Evolutionary conservation across 2,797 vertebrate species (phyloP).

Genomic region (Takifugu rubripes): DNA sequence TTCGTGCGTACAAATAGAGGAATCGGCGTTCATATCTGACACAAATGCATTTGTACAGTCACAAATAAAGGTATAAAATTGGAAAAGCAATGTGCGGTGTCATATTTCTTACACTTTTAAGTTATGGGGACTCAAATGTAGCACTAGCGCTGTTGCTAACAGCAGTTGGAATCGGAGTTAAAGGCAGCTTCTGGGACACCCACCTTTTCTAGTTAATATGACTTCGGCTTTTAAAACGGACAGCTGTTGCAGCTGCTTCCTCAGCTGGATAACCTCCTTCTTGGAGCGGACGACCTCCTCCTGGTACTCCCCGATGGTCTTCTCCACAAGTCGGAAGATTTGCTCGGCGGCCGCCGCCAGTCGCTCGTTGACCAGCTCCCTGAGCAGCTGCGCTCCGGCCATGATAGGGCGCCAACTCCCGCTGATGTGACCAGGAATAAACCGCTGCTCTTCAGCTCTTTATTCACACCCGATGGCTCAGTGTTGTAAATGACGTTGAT

Average conservation of each 20-base stretch:
- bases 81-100: no score
- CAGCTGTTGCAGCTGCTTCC: conserved; percentile 19
- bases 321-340: conserved; percentile 24
- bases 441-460: neutral
- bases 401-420: neutral
- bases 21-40: neutral
- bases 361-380: conserved; percentile 14
- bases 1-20: neutral
- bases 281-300: conserved; percentile 11
- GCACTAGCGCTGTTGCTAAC: neutral
- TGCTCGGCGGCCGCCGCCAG: conserved; percentile 9
- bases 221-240: neutral
- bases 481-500: no score
- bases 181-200: neutral
- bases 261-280: conserved; percentile 8
- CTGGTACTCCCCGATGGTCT: conserved; percentile 15
- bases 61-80: no score
- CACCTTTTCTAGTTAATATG: neutral
- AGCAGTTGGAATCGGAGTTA: neutral
- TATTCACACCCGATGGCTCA: no score
- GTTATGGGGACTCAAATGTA: neutral
- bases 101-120: no score
- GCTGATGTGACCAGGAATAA: neutral
- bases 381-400: conserved; percentile 11
- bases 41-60: no score